Base-by-base conservation (phyloP, 2,113 vertebrate species). In the Monopterus albus region DNA sequence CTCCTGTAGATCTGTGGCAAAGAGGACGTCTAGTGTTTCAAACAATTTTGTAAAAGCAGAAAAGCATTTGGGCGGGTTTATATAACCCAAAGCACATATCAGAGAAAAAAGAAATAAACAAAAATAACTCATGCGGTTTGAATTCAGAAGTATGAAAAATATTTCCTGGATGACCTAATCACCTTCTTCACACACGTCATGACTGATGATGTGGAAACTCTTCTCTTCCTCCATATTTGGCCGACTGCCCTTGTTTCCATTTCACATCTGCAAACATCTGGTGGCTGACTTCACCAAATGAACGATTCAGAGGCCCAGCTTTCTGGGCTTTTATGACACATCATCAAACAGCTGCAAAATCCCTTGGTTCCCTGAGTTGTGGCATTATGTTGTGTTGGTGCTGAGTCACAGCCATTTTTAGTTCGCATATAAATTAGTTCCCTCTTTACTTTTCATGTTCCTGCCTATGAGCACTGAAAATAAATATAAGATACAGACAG, bases 1-100 rank as follows among this genome's bases (percentile, higher is more conserved):
- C 42, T 80, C 69, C 75, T 78, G 85, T 93, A 94, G 1, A 91
- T 42, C 93, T 94, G 76, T 7, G 26, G 46, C 45, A 61, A 17
- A 66, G 6, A 62, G 1, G 14, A 58, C 9, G 7, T 5, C 4
- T 2, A 4, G n/a, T 6, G 21, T 13, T 2, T 45, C 3, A 28
- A 9, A 18, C 2, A 14, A 2, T 36, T 3, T 21, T 7, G 15
- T 2, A 14, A 4, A 29, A 7, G 17, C 10, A 35, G 4, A 18
- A 13, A 28, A 25, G 21, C 47, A 15, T 2, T 20, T 1, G 38
- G 12, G 7, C 25, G 31, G 1, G 2, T 62, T 63, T 26, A 49
- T 18, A 26, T 5, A n/a, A 49, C 17, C 2, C 31, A 23, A 56
- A 1, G 2, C 2, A 23, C 1, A 17, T 4, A 13, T 43, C 8